phyloP scores from a whole-genome alignment of 2,113 vertebrate genomes.

The Nerophis lumbriciformis region DNA sequence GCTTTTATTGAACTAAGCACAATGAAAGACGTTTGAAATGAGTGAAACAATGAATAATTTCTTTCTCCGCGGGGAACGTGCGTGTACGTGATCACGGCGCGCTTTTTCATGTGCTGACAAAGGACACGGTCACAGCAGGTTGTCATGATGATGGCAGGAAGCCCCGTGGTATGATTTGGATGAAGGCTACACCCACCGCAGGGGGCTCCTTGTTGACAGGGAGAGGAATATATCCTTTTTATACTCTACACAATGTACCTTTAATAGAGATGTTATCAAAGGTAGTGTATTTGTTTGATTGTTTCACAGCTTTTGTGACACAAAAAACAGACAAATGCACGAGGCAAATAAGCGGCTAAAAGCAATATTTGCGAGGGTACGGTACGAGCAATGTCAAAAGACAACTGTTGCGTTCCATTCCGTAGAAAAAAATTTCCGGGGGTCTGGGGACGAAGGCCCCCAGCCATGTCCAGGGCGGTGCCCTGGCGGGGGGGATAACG shows the following conservation, averaged over 20 bases:
- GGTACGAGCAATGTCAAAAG: too few species aligned
- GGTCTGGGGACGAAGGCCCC: too few species aligned
- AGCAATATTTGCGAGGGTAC: too few species aligned
- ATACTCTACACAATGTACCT: neutral
- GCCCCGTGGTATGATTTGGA: conserved; percentile 54
- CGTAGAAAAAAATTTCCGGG: too few species aligned
- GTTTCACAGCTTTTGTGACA: too few species aligned
- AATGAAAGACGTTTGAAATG: conserved; percentile 38
- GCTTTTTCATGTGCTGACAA: conserved; percentile 55
- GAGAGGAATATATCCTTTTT: conserved; percentile 52
- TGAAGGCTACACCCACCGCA: conserved; percentile 43
- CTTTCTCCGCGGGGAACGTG: conserved; percentile 38
- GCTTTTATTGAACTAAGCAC: conserved; percentile 32
- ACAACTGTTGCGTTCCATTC: too few species aligned
- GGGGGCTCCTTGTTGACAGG: conserved; percentile 45
- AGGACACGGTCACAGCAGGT: conserved; percentile 53
- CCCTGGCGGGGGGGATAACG: too few species aligned
- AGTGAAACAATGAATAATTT: conserved; percentile 63
- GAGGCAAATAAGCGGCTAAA: too few species aligned
- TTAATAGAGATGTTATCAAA: neutral
- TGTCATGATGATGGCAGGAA: conserved; percentile 54
- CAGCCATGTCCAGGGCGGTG: too few species aligned
- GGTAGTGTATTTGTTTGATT: too few species aligned
- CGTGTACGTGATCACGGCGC: conserved; percentile 42
- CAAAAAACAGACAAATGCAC: too few species aligned